Conservation (phyloP, 2,888 invertebrate species). For the Hypomecis atomaria region DNA sequence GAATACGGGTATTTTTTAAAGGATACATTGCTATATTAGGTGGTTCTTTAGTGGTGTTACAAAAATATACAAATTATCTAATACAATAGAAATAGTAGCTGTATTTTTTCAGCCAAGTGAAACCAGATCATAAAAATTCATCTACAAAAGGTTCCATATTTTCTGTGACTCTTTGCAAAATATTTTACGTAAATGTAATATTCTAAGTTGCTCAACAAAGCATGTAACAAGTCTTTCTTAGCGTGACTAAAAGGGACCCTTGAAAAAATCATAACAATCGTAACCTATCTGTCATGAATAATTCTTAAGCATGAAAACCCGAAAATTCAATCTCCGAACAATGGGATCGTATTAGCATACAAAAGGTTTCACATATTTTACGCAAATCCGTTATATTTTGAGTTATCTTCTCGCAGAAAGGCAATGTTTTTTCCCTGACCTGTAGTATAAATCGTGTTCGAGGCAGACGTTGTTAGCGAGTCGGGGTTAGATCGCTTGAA, state of each 20-base stretch:
- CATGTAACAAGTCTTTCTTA: constrained; percentile 21
- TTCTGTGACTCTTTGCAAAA: background rate
- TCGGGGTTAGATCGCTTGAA: constrained; percentile 54
- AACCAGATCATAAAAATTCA: too few relatives aligned
- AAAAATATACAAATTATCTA: too few relatives aligned
- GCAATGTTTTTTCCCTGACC: constrained; percentile 72
- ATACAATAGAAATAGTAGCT: background rate
- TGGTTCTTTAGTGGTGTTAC: too few relatives aligned
- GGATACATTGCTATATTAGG: too few relatives aligned
- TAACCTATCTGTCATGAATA: constrained; percentile 78
- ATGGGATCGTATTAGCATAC: constrained; percentile 83
- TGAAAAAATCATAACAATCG: constrained; percentile 65
- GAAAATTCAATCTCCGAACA: constrained; percentile 84
- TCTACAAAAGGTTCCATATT: too few relatives aligned
- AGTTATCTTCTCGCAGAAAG: constrained; percentile 78
- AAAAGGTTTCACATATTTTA: constrained; percentile 84
- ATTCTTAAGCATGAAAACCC: constrained; percentile 80
- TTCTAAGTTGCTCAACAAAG: constrained; percentile 20
- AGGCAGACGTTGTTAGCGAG: constrained; percentile 57
- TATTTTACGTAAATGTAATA: constrained; percentile 18
- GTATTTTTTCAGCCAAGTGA: background rate
- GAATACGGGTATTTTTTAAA: too few relatives aligned
- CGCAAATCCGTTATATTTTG: constrained; percentile 82
- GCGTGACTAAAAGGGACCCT: constrained; percentile 43
- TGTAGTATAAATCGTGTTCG: constrained; percentile 72